These are phyloP conservation scores for Daphoenositta chrysoptera DNA, from an alignment of 2,113 vertebrate genomes.

Conservation along the genomic window DNA sequence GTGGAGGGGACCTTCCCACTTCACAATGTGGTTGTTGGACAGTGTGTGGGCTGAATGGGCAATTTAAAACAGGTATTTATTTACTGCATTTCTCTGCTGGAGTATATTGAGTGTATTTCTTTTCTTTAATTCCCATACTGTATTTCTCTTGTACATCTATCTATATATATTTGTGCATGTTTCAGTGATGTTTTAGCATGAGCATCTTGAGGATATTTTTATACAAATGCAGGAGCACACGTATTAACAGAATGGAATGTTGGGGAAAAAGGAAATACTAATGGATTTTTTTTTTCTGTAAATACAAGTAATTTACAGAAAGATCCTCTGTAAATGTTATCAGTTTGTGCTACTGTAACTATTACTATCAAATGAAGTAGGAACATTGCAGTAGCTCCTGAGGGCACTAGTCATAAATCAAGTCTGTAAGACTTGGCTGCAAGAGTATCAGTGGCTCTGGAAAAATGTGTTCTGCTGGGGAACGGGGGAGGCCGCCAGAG, in stretches of 20 bases:
- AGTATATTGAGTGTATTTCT: background rate
- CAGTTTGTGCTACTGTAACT: background rate
- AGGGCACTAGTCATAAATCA: background rate
- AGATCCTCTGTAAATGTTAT: background rate
- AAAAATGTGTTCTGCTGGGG: constrained; percentile 17
- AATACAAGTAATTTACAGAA: background rate
- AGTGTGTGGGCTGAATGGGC: background rate
- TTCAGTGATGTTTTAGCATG: background rate
- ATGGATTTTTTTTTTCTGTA: background rate
- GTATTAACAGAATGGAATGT: background rate
- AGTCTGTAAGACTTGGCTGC: background rate
- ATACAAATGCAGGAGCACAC: background rate
- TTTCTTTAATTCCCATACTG: background rate
- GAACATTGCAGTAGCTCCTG: background rate
- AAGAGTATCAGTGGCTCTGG: background rate
- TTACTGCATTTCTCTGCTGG: background rate
- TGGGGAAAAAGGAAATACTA: background rate
- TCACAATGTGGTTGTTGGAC: accelerated
- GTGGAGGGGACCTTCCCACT: background rate
- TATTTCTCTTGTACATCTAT: background rate
- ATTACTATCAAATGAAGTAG: background rate
- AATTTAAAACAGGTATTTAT: background rate
- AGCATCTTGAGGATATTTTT: background rate
- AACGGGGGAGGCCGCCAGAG: background rate
- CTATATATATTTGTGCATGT: background rate